Evolutionary conservation across 2,113 vertebrate species (phyloP).

Genomic region (Paedocypris sp.): DNA sequence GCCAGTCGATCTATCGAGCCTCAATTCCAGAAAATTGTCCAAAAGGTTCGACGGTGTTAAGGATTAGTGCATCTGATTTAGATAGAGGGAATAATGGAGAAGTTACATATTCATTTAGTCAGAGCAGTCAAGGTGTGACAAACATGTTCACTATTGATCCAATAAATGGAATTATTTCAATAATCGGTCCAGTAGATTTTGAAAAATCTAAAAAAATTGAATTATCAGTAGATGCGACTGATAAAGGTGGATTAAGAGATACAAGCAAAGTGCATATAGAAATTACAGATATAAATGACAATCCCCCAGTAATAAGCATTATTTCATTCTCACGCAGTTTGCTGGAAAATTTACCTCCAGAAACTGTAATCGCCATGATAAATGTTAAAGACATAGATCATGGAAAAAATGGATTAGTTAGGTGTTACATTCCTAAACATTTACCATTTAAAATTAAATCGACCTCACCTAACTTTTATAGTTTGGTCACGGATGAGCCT

Average conservation of each 20-base stretch:
- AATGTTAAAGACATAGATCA: slow-evolving; percentile 63
- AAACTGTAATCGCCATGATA: slow-evolving; percentile 57
- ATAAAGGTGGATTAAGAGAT: slow-evolving; percentile 55
- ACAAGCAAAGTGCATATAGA: slow-evolving; percentile 65
- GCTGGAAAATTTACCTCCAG: slow-evolving; percentile 48
- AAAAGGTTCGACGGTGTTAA: slow-evolving; percentile 37
- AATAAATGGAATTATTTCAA: slow-evolving; percentile 54
- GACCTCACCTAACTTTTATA: slow-evolving; percentile 55
- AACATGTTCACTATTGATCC: slow-evolving; percentile 50
- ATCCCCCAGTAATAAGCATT: slow-evolving; percentile 54
- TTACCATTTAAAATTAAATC: slow-evolving; percentile 56
- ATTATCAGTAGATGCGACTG: slow-evolving; percentile 59
- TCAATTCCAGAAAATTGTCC: slow-evolving; percentile 49
- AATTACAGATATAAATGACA: slow-evolving; percentile 59
- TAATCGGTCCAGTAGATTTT: slow-evolving; percentile 58
- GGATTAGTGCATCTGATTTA: slow-evolving; percentile 50
- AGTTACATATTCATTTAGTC: slow-evolving; percentile 49
- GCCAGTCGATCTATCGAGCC: slow-evolving; percentile 45
- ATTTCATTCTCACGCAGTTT: slow-evolving; percentile 57
- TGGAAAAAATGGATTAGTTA: slow-evolving; percentile 52
- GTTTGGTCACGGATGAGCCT: slow-evolving; percentile 50
- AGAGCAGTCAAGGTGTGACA: slow-evolving; percentile 31
- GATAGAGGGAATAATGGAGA: slow-evolving; percentile 52
- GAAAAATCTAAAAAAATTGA: slow-evolving; percentile 62
- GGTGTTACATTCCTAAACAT: slow-evolving; percentile 44